A percentile compares a stretch with the other conserved stretches of the same genome.
These are phyloP conservation scores for Eriosoma lanigerum DNA, from an alignment of 1,140 invertebrate genomes.

Conservation along the genomic window DNA sequence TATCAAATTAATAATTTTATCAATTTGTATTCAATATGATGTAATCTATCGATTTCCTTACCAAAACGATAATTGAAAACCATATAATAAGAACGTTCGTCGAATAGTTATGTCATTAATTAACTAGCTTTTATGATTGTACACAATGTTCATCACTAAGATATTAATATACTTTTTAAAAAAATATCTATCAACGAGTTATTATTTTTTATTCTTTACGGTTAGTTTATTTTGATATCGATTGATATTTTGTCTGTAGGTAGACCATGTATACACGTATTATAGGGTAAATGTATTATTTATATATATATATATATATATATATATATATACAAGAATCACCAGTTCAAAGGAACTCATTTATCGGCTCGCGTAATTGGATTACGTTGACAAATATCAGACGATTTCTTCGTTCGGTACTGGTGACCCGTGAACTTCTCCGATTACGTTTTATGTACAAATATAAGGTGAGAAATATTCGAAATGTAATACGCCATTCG, in stretches of 20 bases:
- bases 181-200: not conserved
- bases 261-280: too few species aligned
- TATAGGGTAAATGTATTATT: not conserved
- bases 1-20: too few species aligned
- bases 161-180: not conserved
- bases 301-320: not conserved
- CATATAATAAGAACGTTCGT: too few species aligned
- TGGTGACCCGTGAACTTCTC: not conserved
- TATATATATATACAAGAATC: too few species aligned
- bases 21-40: too few species aligned
- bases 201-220: not conserved
- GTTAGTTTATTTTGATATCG: not conserved
- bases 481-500: not conserved
- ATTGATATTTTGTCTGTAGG: too few species aligned
- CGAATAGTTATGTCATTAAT: too few species aligned
- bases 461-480: not conserved
- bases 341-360: not conserved
- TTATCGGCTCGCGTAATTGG: not conserved
- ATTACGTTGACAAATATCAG: conserved; percentile 22
- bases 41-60: too few species aligned
- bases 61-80: too few species aligned
- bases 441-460: conserved; percentile 3
- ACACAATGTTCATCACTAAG: not conserved
- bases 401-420: not conserved
- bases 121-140: too few species aligned